Conservation (phyloP, 2,888 invertebrate genomes). For the Allolobophora icterica region DNA sequence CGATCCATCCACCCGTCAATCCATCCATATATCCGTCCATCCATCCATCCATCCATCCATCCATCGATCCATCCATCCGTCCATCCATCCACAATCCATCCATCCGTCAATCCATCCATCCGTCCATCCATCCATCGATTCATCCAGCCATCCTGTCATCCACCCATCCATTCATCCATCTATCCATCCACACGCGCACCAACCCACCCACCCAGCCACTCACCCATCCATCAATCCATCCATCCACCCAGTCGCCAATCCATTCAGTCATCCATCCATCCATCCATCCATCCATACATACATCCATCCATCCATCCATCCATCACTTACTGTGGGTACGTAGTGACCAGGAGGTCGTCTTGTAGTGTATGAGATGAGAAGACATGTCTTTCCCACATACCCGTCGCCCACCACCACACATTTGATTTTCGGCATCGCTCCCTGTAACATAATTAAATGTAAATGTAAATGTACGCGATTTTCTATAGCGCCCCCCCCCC, state of each 20-base stretch:
- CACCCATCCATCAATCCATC: not conserved
- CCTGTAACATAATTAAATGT: not conserved
- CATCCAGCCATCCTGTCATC: too few relatives aligned
- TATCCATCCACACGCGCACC: too few relatives aligned
- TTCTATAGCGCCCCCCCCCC: too few relatives aligned
- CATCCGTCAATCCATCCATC: too few relatives aligned
- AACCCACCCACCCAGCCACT: not conserved
- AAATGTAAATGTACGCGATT: too few relatives aligned
- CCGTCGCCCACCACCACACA: conserved; percentile 73
- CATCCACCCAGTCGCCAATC: not conserved
- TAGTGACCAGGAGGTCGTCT: conserved; percentile 72
- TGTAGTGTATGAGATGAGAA: conserved; percentile 72
- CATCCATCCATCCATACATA: not conserved
- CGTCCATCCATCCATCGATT: too few relatives aligned
- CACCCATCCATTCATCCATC: too few relatives aligned
- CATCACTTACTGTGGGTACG: conserved; percentile 69
- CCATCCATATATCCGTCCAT: too few relatives aligned
- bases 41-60: too few relatives aligned
- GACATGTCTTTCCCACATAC: conserved; percentile 72
- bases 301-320: not conserved
- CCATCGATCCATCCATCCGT: too few relatives aligned
- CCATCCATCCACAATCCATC: too few relatives aligned
- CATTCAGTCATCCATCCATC: conserved; percentile 8
- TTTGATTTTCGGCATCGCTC: conserved; percentile 72
- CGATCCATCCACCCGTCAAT: too few relatives aligned